Evolutionary conservation across 2,888 invertebrate genomes (phyloP).

Genomic region (Flabesymbios commensalis): DNA sequence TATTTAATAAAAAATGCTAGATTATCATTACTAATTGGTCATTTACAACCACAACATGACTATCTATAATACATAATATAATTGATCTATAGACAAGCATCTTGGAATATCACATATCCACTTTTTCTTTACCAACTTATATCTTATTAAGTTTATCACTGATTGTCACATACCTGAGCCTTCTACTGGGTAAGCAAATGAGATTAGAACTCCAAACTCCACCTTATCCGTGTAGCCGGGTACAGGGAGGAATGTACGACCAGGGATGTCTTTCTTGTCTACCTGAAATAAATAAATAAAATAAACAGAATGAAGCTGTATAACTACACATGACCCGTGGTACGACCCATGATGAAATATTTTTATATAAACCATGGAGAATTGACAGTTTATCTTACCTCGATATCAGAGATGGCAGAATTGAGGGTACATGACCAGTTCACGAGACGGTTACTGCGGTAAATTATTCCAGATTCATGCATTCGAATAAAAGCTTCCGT

Average conservation of each 20-base stretch:
- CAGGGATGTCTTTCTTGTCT: slow-evolving; percentile 87
- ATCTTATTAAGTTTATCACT: too few species aligned
- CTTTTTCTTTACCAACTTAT: too few species aligned
- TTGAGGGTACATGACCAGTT: slow-evolving; percentile 98
- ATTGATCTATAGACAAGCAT: too few species aligned
- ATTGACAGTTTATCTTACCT: too few species aligned
- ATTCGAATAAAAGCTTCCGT: slow-evolving; percentile 90
- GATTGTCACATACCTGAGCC: slow-evolving; percentile 60
- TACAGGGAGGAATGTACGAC: slow-evolving; percentile 82
- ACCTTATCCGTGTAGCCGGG: slow-evolving; percentile 89
- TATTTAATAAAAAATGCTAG: too few species aligned
- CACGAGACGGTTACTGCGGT: slow-evolving; percentile 89
- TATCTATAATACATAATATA: too few species aligned
- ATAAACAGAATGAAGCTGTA: background rate
- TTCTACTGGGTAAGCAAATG: slow-evolving; percentile 87
- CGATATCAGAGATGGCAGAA: slow-evolving; percentile 98
- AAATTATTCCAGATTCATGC: slow-evolving; percentile 86
- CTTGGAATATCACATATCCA: too few species aligned
- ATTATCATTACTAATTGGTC: too few species aligned
- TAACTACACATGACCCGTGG: too few species aligned
- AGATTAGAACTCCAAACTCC: slow-evolving; percentile 89
- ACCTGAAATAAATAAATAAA: slow-evolving; percentile 66
- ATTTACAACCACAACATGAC: too few species aligned
- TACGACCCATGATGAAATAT: too few species aligned
- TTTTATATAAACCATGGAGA: too few species aligned